Conservation (phyloP, 2,113 vertebrate species). For the Nanorana parkeri region DNA sequence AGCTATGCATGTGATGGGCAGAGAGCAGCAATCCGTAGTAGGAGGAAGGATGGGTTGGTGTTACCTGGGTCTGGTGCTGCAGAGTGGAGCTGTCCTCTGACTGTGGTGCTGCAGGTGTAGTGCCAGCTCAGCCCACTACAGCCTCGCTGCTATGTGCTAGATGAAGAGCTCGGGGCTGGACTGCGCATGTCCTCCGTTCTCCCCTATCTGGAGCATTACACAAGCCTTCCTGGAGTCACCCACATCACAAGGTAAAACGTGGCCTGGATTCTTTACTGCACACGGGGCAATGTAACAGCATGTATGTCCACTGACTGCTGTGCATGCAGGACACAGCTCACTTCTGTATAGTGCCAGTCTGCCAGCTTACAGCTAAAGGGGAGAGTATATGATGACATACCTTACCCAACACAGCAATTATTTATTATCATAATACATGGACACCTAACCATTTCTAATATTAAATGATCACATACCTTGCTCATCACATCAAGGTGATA, state of each 20-base stretch:
- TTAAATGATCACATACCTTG: no score
- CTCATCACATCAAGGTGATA: no score
- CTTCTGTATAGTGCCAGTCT: background rate
- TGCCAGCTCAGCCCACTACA: conserved; percentile 68
- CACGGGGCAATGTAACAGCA: conserved; percentile 2
- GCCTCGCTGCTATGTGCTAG: conserved; percentile 56
- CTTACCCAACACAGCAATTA: no score
- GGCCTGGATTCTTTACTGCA: conserved; percentile 64
- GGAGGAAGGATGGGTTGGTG: conserved; percentile 9
- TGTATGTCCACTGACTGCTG: background rate
- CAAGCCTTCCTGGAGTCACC: conserved; percentile 56
- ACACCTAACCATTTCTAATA: no score
- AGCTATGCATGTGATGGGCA: conserved; percentile 3
- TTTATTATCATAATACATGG: no score
- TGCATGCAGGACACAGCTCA: background rate
- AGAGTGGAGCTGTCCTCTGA: conserved; percentile 73
- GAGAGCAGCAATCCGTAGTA: background rate
- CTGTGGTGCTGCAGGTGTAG: conserved; percentile 74
- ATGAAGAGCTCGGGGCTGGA: conserved; percentile 63
- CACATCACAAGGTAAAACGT: conserved; percentile 60
- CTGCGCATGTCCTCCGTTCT: conserved; percentile 67
- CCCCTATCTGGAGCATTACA: conserved; percentile 53
- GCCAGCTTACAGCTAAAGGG: background rate
- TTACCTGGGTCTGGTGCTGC: conserved; percentile 72
- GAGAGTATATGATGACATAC: no score